These are phyloP conservation scores for Corvus cornix DNA, from an alignment of 2,113 vertebrate species.

Conservation along the genomic window DNA sequence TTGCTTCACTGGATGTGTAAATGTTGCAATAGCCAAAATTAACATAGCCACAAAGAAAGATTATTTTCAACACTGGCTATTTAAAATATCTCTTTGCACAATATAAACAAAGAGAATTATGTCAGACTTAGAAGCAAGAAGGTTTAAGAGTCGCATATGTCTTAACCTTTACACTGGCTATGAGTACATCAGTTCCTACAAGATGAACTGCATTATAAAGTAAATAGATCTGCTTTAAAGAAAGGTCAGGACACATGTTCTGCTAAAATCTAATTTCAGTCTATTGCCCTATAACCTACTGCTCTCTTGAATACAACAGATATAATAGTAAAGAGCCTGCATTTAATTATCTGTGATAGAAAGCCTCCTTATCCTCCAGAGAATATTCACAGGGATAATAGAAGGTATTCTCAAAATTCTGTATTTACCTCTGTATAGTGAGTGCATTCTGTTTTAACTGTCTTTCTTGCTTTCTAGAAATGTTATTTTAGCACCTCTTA, in stretches of 20 bases:
- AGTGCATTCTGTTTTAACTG: background rate
- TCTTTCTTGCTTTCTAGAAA: slow-evolving; percentile 27
- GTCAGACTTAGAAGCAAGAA: slow-evolving; percentile 53
- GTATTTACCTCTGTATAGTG: slow-evolving; percentile 7
- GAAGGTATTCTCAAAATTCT: slow-evolving; percentile 25
- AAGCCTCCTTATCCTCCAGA: slow-evolving; percentile 51
- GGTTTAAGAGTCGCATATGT: slow-evolving; percentile 77
- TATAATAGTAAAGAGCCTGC: slow-evolving; percentile 72
- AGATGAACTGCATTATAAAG: slow-evolving; percentile 89
- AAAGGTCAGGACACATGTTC: slow-evolving; percentile 98
- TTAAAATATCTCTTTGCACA: background rate
- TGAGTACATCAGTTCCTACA: slow-evolving; percentile 84
- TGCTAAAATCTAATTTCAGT: slow-evolving; percentile 89
- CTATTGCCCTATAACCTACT: slow-evolving; percentile 79
- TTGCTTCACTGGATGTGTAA: slow-evolving; percentile 34
- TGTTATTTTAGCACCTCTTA: slow-evolving; percentile 1
- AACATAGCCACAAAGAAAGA: slow-evolving; percentile 16
- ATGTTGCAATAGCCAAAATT: slow-evolving; percentile 2
- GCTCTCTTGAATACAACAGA: slow-evolving; percentile 71
- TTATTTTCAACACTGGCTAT: slow-evolving; percentile 12
- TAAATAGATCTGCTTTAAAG: slow-evolving; percentile 89
- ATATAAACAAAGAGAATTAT: slow-evolving; percentile 23
- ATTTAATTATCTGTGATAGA: slow-evolving; percentile 77
- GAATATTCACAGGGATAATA: slow-evolving; percentile 71
- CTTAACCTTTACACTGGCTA: slow-evolving; percentile 91